A percentile compares a stretch with the other conserved stretches of the same genome.
Conservation (phyloP, 2,888 invertebrate species). For the Orthonevra nobilis region DNA sequence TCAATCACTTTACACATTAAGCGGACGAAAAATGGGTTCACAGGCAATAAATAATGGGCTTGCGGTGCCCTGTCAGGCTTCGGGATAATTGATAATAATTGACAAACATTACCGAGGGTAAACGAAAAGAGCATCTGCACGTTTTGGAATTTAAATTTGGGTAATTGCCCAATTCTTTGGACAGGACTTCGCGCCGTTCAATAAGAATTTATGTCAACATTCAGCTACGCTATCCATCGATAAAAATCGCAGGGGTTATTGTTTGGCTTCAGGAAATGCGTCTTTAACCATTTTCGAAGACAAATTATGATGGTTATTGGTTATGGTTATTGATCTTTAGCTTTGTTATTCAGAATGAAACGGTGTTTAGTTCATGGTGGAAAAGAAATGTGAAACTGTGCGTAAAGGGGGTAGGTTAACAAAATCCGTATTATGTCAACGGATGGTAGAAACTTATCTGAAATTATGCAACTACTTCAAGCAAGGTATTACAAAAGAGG, state of each 20-base stretch:
- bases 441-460: too few species aligned
- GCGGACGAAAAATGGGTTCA: background rate
- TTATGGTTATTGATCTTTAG: too few species aligned
- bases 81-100: constrained; percentile 32
- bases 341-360: background rate
- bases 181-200: background rate
- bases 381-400: too few species aligned
- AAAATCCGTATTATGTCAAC: too few species aligned
- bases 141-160: constrained; percentile 25
- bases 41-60: background rate
- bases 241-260: background rate
- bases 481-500: too few species aligned
- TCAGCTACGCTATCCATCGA: background rate
- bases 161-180: constrained; percentile 14
- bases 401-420: too few species aligned
- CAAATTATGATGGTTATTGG: too few species aligned
- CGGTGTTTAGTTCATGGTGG: too few species aligned
- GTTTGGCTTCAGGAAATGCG: constrained; percentile 25
- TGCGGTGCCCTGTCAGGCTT: background rate
- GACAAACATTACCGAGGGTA: constrained; percentile 3
- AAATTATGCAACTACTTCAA: too few species aligned
- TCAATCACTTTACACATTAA: background rate
- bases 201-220: background rate
- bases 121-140: background rate
- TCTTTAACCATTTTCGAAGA: too few species aligned